A percentile compares a stretch with the other conserved stretches of the same genome.
phyloP scores from a whole-genome alignment of 2,797 vertebrate species.

The Sebastes umbrosus region DNA sequence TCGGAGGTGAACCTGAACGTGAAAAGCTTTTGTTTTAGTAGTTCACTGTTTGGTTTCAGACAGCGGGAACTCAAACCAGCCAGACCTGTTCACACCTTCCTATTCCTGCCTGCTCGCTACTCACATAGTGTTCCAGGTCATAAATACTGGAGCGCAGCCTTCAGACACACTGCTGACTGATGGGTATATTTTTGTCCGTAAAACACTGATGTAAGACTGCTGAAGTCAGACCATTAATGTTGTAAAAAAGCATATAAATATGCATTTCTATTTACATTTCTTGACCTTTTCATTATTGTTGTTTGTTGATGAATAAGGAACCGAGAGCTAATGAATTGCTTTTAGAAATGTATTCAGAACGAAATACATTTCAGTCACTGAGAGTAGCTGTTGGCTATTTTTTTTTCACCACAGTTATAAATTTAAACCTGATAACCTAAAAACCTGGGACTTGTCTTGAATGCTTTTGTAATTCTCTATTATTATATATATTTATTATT shows the following conservation, averaged over 20 bases:
- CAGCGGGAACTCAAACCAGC: slow-evolving; percentile 36
- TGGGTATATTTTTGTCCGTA: slow-evolving; percentile 32
- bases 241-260: background rate
- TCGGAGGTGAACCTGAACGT: slow-evolving; percentile 6
- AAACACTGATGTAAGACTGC: slow-evolving; percentile 1
- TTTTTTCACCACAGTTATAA: background rate
- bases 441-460: background rate
- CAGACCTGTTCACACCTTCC: slow-evolving; percentile 62
- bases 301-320: slow-evolving; percentile 4
- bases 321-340: background rate
- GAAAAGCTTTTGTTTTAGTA: slow-evolving; percentile 25
- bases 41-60: slow-evolving; percentile 20
- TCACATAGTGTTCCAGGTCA: slow-evolving; percentile 62
- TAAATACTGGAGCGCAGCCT: slow-evolving; percentile 29
- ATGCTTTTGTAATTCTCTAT: background rate
- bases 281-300: background rate
- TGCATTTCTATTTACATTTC: background rate
- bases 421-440: background rate
- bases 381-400: background rate
- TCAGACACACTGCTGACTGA: slow-evolving; percentile 44
- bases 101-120: slow-evolving; percentile 48
- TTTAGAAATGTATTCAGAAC: slow-evolving; percentile 8
- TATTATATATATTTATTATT: background rate
- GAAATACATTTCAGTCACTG: background rate
- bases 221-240: background rate